These are phyloP conservation scores for Oxystoma pomonae DNA, from an alignment of 2,888 invertebrate genomes.

Conservation along the genomic window DNA sequence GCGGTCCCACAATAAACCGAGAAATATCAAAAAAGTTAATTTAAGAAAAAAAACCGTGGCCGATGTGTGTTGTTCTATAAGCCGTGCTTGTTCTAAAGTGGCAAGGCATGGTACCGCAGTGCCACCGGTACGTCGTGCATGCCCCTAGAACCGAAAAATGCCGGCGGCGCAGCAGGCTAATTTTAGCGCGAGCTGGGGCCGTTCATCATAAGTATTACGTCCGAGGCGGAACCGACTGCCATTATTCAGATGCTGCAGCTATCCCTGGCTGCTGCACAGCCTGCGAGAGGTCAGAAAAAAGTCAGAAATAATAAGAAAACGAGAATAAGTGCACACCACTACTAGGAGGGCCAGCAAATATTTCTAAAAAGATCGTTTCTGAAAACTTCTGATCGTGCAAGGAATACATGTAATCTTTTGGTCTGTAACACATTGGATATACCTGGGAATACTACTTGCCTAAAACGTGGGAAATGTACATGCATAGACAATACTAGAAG, in stretches of 20 bases:
- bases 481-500: too few species aligned
- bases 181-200: slow-evolving; percentile 22
- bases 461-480: too few species aligned
- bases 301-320: background rate
- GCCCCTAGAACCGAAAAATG: slow-evolving; percentile 21
- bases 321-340: too few species aligned
- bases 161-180: slow-evolving; percentile 22
- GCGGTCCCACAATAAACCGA: too few species aligned
- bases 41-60: too few species aligned
- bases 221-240: slow-evolving; percentile 16
- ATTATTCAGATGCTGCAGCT: slow-evolving; percentile 21
- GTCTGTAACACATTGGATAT: too few species aligned
- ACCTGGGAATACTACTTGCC: too few species aligned
- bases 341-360: background rate
- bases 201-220: slow-evolving; percentile 23
- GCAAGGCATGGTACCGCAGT: background rate
- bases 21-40: too few species aligned
- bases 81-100: background rate
- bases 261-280: background rate
- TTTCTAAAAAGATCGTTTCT: too few species aligned
- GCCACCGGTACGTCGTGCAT: slow-evolving; percentile 14
- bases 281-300: background rate
- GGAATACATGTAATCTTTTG: too few species aligned
- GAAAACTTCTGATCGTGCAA: too few species aligned
- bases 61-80: too few species aligned